Base-by-base conservation (phyloP, 2,888 invertebrate genomes). In the Pogonocherus hispidulus region DNA sequence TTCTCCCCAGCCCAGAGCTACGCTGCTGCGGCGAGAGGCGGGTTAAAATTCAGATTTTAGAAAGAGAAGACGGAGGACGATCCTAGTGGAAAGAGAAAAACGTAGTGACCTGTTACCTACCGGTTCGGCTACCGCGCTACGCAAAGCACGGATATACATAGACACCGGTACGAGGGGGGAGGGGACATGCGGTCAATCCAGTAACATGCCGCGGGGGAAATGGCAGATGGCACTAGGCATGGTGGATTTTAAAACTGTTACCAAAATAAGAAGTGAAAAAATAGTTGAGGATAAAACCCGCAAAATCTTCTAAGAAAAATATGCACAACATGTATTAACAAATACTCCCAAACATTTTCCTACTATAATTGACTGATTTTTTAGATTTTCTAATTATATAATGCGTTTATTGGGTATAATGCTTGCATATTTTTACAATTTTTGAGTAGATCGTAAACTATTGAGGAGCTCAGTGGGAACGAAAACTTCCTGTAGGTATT, bases 31-130 rank as follows among this genome's bases (percentile, higher is more conserved):
- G 19, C 37, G 41, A 18, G 56, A 41, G 23, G 69, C 51, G 66
- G 66, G 69, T 71, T 62, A 63, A 71, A 71, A 69, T 72, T 71
- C 71, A 57, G 68, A 74, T 74, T 74, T 80, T 83, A 84, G 83
- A 83, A 82, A 82, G 84, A 76, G 84, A 82, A 79, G 82, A 83
- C 79, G 73, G 74, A 75, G 73, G 76, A 74, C 74, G 84, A 84
- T 80, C 82, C 76, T 74, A 77, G 72, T 74, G 67, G 74, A 82
- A 74, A 76, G 79, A 86, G 87, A 86, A 86, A 87, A 87, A 87
- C 87, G 87, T 88, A 80, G 81, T 83, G 89, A 88, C 88, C 86
- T 87, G 88, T 88, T 87, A 87, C 88, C 88, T 88, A 89, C 89
- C 89, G 88, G 89, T 87, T 87, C 88, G 87, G 89, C 84, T 84